Evolutionary conservation across 2,888 invertebrate genomes (phyloP), one percentile per base, ranked within the genome.

Genomic region (Graphium colonna): DNA sequence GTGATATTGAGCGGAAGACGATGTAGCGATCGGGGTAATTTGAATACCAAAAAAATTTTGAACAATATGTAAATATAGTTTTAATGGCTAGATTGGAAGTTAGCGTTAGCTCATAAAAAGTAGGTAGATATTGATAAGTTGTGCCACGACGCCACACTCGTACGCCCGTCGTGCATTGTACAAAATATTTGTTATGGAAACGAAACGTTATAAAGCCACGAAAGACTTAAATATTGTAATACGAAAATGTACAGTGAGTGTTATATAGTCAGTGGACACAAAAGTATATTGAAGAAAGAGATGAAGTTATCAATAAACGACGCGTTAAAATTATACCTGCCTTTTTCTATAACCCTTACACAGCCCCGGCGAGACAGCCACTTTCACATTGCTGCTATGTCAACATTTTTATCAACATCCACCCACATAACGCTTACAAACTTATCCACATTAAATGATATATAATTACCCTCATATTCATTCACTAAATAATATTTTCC

Each of bases 201-300:
- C 81, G 81, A 71, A 86, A 82, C 52, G 79, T 85, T 86, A 86
- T 84, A 77, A 82, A 79, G 71, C 75, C 82, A 79, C 78, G 80
- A 84, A 88, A 87, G 84, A 88, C 88, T 87, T 77, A 82, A 86
- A 80, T 86, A 88, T 87, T 90, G 87, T 89, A 86, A 84, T 83
- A 87, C 86, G 74, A 86, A 85, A 84, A 82, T 89, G 89, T 88
- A 88, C 89, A 90, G 90, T 89, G 89, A 88, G 88, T 90, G 89
- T 90, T 89, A 88, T 85, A 86, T 90, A 90, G 88, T 89, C 90
- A 89, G 86, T 90, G 89, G 88, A 88, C 87, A 87, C 87, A 88
- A 88, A 87, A 81, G 45, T 89, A 89, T 90, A 90, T 88, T 83
- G 84, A 84, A 80, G 74, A 82, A 77, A 76, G 78, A 85, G 74